These are phyloP conservation scores for Trigoniulus corallinus DNA, from an alignment of 1,140 invertebrate species.

Conservation along the genomic window DNA sequence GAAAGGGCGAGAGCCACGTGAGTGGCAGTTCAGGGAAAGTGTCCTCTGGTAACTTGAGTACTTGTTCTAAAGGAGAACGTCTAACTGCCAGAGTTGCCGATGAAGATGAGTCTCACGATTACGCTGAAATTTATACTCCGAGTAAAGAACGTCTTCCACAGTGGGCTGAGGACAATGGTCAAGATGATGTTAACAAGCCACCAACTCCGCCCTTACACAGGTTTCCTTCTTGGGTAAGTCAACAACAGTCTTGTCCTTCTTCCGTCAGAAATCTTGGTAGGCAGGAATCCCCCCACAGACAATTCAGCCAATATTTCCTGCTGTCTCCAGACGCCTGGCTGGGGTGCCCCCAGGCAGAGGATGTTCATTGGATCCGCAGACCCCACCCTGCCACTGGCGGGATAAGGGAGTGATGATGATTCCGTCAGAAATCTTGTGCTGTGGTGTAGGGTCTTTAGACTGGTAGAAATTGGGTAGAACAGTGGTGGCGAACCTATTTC, in stretches of 20 bases:
- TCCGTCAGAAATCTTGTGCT: too few species aligned
- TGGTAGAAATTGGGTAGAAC: too few species aligned
- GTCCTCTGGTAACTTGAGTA: not conserved
- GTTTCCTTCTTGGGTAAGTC: conserved; percentile 22
- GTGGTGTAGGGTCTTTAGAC: too few species aligned
- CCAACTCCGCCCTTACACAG: conserved; percentile 74
- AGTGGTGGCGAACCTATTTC: too few species aligned
- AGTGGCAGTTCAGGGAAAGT: not conserved
- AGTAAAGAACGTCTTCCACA: conserved; percentile 46
- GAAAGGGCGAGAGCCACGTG: not conserved
- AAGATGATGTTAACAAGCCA: conserved; percentile 35
- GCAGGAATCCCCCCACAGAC: too few species aligned
- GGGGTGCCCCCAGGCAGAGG: too few species aligned
- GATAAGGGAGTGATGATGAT: too few species aligned
- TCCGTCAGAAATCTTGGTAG: conserved; percentile 10
- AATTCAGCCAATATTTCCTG: too few species aligned
- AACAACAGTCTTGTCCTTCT: too few species aligned
- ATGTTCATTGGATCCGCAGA: too few species aligned
- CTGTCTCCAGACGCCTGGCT: too few species aligned
- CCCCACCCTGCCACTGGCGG: too few species aligned
- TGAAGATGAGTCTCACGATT: conserved; percentile 58
- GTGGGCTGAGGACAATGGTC: conserved; percentile 1
- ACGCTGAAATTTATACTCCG: conserved; percentile 86
- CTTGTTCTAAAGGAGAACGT: not conserved
- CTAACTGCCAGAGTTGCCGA: conserved; percentile 1